A percentile compares a stretch with the other conserved stretches of the same genome.
These are phyloP conservation scores for Falco peregrinus DNA, from an alignment of 2,797 vertebrate genomes.

Conservation along the genomic window DNA sequence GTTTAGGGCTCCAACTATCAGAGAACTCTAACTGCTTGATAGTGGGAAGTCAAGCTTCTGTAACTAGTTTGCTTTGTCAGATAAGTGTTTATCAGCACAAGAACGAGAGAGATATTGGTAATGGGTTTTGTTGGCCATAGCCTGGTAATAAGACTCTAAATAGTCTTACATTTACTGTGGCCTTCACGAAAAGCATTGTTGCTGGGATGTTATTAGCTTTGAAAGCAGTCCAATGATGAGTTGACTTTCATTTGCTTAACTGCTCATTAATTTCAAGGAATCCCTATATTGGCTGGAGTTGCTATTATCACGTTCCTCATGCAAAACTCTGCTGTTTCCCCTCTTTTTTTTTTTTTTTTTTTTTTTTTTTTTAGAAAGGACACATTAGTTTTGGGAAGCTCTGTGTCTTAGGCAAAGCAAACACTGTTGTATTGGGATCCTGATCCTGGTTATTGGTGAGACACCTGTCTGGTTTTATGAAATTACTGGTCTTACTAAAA, in stretches of 20 bases:
- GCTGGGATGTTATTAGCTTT: background rate
- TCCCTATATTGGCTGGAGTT: background rate
- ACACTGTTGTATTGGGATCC: background rate
- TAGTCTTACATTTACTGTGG: background rate
- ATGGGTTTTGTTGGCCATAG: background rate
- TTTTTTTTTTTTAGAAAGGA: no score
- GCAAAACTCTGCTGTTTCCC: background rate
- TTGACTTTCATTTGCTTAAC: background rate
- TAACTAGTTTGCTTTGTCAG: background rate
- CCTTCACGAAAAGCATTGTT: background rate
- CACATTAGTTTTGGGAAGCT: background rate
- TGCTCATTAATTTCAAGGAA: background rate
- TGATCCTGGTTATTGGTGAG: background rate
- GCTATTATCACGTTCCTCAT: background rate
- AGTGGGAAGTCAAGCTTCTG: background rate
- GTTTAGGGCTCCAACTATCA: background rate
- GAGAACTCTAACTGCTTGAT: background rate
- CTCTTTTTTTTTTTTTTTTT: fast-evolving
- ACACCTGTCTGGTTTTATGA: background rate
- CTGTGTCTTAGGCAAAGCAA: background rate
- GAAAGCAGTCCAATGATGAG: background rate
- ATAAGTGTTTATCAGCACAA: background rate
- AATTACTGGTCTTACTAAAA: background rate
- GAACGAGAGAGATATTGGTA: background rate
- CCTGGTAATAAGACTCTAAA: background rate